Evolutionary conservation across 2,113 vertebrate species (phyloP).

Genomic region (Lepus europaeus): DNA sequence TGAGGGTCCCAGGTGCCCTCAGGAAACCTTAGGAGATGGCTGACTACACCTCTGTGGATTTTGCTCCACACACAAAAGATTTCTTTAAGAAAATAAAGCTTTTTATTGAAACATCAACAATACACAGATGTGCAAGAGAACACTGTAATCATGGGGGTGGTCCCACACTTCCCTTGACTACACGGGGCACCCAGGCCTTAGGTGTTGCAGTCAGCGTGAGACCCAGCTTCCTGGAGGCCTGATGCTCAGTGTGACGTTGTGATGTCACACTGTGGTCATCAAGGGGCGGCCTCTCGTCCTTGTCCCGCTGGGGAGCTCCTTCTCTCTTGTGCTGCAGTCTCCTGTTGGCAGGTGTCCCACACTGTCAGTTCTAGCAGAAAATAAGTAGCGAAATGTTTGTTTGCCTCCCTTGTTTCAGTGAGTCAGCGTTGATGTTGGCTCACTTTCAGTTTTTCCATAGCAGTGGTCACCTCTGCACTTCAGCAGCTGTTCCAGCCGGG

Average conservation of each 20-base stretch:
- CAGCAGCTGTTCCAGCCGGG: background rate
- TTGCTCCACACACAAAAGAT: too few relatives aligned
- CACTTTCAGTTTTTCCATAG: background rate
- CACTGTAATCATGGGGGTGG: too few relatives aligned
- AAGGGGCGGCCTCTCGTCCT: background rate
- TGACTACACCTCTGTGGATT: too few relatives aligned
- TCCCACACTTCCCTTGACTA: too few relatives aligned
- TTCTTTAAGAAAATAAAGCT: too few relatives aligned
- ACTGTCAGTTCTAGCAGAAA: background rate
- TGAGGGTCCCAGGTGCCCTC: too few relatives aligned
- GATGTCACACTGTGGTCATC: background rate
- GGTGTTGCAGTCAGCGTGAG: background rate
- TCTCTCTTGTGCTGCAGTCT: background rate
- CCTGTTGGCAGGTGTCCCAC: background rate
- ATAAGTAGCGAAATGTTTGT: background rate
- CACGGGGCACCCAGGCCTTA: too few relatives aligned
- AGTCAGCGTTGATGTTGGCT: background rate
- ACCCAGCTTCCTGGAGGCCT: too few relatives aligned
- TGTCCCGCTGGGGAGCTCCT: background rate
- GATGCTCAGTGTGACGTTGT: background rate
- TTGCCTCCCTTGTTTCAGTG: background rate
- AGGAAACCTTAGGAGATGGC: too few relatives aligned
- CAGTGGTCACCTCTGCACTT: background rate
- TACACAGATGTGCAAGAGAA: too few relatives aligned
- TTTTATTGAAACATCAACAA: too few relatives aligned